phyloP scores from a whole-genome alignment of 2,113 vertebrate genomes.

The Protobothrops flavoviridis region DNA sequence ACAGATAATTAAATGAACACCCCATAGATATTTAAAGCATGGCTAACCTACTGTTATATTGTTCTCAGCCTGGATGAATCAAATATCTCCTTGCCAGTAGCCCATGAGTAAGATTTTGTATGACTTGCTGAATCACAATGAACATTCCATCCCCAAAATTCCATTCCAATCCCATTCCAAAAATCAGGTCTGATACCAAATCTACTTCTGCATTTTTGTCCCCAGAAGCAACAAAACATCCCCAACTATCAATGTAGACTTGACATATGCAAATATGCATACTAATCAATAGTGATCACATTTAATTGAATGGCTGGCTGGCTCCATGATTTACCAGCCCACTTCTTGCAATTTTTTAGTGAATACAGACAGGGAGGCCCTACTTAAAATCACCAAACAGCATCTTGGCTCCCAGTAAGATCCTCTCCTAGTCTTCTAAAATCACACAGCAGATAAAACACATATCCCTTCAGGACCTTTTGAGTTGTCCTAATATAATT shows the following conservation, averaged over 20 bases:
- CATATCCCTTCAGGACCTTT: not conserved
- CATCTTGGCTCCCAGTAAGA: not conserved
- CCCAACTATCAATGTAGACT: not conserved
- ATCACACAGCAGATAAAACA: not conserved
- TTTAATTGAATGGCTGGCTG: not conserved
- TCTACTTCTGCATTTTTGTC: not conserved
- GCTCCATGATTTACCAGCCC: not conserved
- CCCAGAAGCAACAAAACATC: not conserved
- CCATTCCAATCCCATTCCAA: not conserved
- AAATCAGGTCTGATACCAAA: not conserved
- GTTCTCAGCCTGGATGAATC: not conserved
- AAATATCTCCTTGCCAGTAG: not conserved
- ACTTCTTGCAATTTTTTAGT: not conserved
- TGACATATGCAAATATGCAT: not conserved
- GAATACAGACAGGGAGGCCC: not conserved
- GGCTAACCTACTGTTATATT: not conserved
- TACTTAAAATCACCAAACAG: not conserved
- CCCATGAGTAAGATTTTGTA: not conserved
- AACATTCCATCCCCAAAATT: not conserved
- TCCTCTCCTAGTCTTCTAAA: not conserved
- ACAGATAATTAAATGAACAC: not conserved
- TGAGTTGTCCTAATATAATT: not conserved
- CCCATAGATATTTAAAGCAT: not conserved
- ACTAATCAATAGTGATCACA: not conserved
- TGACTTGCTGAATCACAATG: slow-evolving; percentile 1